Evolutionary conservation across 2,113 vertebrate genomes (phyloP).

Genomic region (Chiloscyllium plagiosum): DNA sequence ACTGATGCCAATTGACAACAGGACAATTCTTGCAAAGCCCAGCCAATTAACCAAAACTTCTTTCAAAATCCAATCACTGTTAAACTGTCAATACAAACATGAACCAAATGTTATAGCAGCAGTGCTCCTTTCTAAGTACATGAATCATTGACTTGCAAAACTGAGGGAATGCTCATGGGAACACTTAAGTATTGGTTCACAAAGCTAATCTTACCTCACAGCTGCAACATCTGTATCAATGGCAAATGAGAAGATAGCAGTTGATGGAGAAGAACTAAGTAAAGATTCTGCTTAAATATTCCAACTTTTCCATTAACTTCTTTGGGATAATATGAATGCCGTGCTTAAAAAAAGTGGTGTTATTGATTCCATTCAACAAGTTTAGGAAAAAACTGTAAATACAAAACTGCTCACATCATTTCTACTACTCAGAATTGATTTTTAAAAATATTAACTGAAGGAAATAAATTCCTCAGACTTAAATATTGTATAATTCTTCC

Average conservation of each 20-base stretch:
- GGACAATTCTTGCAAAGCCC: neutral
- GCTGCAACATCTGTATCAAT: neutral
- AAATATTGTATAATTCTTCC: neutral
- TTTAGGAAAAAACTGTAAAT: neutral
- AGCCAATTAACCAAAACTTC: neutral
- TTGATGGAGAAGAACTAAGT: neutral
- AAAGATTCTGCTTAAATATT: neutral
- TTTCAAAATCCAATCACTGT: neutral
- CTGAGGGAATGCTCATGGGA: neutral
- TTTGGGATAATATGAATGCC: neutral
- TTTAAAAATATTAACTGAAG: neutral
- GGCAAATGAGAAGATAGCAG: neutral
- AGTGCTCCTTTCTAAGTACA: neutral
- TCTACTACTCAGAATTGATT: neutral
- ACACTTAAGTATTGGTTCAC: neutral
- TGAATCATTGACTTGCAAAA: too few relatives aligned
- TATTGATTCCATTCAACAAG: neutral
- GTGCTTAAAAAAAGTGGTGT: neutral
- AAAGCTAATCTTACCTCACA: neutral
- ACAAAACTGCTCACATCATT: neutral
- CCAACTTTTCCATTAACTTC: neutral
- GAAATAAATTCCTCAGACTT: neutral
- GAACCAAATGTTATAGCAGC: neutral
- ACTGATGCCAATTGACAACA: neutral
- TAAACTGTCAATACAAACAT: neutral